These are phyloP conservation scores for Autographa gamma DNA, from an alignment of 2,888 invertebrate genomes.

Conservation along the genomic window DNA sequence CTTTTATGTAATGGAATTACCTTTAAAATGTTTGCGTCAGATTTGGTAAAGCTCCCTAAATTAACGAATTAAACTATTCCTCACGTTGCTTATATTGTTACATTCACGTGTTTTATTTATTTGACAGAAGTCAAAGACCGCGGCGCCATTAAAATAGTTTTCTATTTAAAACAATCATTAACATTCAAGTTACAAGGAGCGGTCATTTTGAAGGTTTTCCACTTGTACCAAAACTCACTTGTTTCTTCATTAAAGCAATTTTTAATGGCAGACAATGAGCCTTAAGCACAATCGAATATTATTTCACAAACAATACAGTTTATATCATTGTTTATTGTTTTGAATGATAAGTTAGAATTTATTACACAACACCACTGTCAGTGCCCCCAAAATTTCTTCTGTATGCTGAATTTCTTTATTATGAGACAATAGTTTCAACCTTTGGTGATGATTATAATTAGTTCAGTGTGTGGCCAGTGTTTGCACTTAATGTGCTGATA, in stretches of 20 bases:
- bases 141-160: slow-evolving; percentile 38
- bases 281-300: slow-evolving; percentile 28
- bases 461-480: slow-evolving; percentile 26
- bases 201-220: slow-evolving; percentile 42
- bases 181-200: slow-evolving; percentile 24
- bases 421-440: slow-evolving; percentile 2
- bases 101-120: slow-evolving; percentile 17
- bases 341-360: slow-evolving; percentile 5
- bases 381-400: slow-evolving; percentile 2
- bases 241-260: slow-evolving; percentile 27
- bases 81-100: slow-evolving; percentile 3
- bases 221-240: slow-evolving; percentile 21
- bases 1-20: no score
- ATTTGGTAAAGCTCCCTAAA: no score
- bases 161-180: slow-evolving; percentile 34
- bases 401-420: background rate
- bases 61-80: background rate
- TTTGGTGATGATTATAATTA: slow-evolving; percentile 23
- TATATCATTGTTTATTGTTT: slow-evolving; percentile 40
- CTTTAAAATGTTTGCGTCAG: no score
- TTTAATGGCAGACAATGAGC: slow-evolving; percentile 33
- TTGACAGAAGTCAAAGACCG: slow-evolving; percentile 16
- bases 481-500: slow-evolving; percentile 50
- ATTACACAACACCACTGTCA: slow-evolving; percentile 19
- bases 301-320: slow-evolving; percentile 22